Conservation (phyloP, 2,888 invertebrate species). For the Anaspis maculata region DNA sequence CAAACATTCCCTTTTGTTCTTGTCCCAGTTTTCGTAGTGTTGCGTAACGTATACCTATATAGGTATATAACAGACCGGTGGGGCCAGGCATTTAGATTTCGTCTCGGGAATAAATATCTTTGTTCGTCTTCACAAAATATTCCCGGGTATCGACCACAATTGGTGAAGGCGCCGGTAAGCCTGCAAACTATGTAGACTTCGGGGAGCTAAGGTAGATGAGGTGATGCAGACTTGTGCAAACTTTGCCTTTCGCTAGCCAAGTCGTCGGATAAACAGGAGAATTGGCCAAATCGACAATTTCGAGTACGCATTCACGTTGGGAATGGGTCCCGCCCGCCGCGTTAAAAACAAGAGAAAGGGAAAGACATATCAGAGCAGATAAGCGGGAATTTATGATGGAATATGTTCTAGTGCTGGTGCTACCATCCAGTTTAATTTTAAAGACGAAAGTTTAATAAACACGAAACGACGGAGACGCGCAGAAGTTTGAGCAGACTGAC, state of each 20-base stretch:
- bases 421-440: constrained; percentile 7
- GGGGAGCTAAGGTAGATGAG: constrained; percentile 32
- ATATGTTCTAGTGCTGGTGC: constrained; percentile 3
- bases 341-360: constrained; percentile 4
- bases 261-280: constrained; percentile 25
- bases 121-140: constrained; percentile 5
- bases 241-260: constrained; percentile 24
- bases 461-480: too few relatives aligned
- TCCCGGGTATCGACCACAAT: constrained; percentile 19
- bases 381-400: constrained; percentile 6
- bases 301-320: constrained; percentile 5
- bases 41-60: too few relatives aligned
- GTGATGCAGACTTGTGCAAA: constrained; percentile 30
- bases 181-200: constrained; percentile 33
- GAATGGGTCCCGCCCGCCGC: not conserved
- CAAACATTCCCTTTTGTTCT: too few relatives aligned
- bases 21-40: too few relatives aligned
- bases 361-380: constrained; percentile 2
- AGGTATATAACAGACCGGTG: too few relatives aligned
- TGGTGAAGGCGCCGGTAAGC: constrained; percentile 32
- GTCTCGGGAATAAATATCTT: constrained; percentile 9
- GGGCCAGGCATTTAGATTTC: too few relatives aligned
- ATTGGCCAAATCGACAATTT: constrained; percentile 16
- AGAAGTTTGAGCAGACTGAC: too few relatives aligned
- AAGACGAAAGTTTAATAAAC: constrained; percentile 3